A percentile compares a stretch with the other conserved stretches of the same genome.
Evolutionary conservation across 1,140 invertebrate genomes (phyloP).

Genomic region (Dinoponera quadriceps): DNA sequence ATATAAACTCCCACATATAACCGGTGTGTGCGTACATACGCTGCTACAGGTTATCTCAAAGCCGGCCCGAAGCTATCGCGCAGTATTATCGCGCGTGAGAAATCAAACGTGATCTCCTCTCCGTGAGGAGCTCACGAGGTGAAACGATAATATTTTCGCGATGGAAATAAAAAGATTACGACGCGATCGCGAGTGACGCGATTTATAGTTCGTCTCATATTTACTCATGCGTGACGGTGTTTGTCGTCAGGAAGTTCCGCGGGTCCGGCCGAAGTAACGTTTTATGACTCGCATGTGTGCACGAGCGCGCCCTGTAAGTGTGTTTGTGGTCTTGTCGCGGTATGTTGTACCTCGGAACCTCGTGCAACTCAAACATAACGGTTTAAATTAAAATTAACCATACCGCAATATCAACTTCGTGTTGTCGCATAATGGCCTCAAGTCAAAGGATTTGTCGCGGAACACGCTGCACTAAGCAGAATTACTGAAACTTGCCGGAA

Average conservation of each 20-base stretch:
- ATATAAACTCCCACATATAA: constrained; percentile 46
- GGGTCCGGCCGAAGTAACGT: constrained; percentile 10
- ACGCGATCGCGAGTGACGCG: neutral
- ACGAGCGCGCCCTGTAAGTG: too few relatives aligned
- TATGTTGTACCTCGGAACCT: constrained; percentile 8
- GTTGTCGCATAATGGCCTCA: constrained; percentile 44
- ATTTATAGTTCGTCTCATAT: constrained; percentile 33
- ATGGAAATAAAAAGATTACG: neutral
- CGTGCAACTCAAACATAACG: constrained; percentile 46
- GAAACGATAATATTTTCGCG: constrained; percentile 42
- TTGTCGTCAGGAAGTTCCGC: constrained; percentile 12
- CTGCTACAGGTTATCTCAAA: constrained; percentile 50
- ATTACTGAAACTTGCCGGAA: constrained; percentile 43
- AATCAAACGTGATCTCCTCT: constrained; percentile 31
- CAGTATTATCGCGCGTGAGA: constrained; percentile 43
- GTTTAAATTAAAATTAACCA: constrained; percentile 59
- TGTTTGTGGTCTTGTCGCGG: too few relatives aligned
- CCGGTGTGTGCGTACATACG: constrained; percentile 16
- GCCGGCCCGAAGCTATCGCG: constrained; percentile 49
- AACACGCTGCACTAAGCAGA: constrained; percentile 36
- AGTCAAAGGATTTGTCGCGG: constrained; percentile 49
- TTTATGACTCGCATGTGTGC: neutral
- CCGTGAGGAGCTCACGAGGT: neutral
- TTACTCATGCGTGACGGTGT: constrained; percentile 38
- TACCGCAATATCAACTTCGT: constrained; percentile 45